Percentiles rank a stretch among this genome's conserved stretches.
Conservation (phyloP, 2,113 vertebrate genomes). For the Hiodon alosoides region DNA sequence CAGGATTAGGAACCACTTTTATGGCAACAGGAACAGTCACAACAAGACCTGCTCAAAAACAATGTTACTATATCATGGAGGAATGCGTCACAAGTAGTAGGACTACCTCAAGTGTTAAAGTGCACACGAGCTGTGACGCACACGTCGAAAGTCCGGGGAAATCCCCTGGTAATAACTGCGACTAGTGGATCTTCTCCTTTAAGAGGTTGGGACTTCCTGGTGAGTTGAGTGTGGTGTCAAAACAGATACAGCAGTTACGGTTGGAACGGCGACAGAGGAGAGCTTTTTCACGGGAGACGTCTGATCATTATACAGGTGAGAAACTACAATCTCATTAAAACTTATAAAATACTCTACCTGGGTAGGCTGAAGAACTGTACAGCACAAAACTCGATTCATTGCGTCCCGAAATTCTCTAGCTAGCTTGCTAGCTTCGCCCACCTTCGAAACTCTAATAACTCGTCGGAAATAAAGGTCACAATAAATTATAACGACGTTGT, state of each 20-base stretch:
- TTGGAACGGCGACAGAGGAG: not conserved
- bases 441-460: not conserved
- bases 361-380: no score
- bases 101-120: not conserved
- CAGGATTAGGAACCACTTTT: no score
- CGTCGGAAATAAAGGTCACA: not conserved
- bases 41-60: no score
- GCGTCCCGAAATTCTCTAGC: not conserved
- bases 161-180: constrained; percentile 48
- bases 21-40: no score
- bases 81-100: no score
- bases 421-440: not conserved
- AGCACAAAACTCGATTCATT: not conserved
- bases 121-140: constrained; percentile 30
- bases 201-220: constrained; percentile 43
- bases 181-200: constrained; percentile 39
- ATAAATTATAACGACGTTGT: not conserved
- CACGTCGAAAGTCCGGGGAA: constrained; percentile 46
- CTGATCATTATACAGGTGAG: not conserved
- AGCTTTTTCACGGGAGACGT: not conserved
- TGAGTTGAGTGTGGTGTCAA: constrained; percentile 5
- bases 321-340: not conserved
- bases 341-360: not conserved
- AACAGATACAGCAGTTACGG: not conserved
- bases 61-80: no score